Conservation (phyloP, 2,797 vertebrate genomes). For the Pogoniulus pusillus region DNA sequence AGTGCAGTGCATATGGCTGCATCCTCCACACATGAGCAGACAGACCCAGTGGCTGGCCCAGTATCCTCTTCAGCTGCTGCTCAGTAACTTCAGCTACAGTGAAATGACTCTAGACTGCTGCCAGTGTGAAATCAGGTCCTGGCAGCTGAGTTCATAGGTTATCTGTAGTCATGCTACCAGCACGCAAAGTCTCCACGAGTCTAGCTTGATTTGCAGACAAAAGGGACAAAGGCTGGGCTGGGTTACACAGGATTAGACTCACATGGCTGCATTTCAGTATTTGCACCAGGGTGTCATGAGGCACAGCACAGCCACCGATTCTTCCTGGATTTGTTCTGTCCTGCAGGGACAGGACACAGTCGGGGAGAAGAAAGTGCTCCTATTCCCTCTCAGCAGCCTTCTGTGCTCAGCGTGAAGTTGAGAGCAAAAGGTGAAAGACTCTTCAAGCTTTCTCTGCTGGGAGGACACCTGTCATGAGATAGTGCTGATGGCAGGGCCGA, state of each 20-base stretch:
- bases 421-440: conserved; percentile 23
- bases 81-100: neutral
- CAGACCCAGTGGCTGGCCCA: neutral
- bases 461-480: conserved; percentile 1
- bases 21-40: neutral
- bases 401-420: conserved; percentile 26
- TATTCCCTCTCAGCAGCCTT: neutral
- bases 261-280: neutral
- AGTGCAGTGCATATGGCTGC: neutral
- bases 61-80: neutral
- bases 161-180: neutral
- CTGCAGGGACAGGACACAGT: neutral
- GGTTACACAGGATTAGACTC: neutral
- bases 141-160: neutral
- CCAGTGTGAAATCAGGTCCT: neutral
- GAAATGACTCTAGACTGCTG: neutral
- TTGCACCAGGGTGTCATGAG: neutral
- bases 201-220: neutral
- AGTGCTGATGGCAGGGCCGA: neutral
- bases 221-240: neutral
- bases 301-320: neutral
- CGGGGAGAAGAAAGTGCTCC: neutral
- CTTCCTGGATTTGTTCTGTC: neutral
- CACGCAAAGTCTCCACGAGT: neutral
- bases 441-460: neutral